Evolutionary conservation across 2,797 vertebrate genomes (phyloP).

Genomic region (Miichthys miiuy): DNA sequence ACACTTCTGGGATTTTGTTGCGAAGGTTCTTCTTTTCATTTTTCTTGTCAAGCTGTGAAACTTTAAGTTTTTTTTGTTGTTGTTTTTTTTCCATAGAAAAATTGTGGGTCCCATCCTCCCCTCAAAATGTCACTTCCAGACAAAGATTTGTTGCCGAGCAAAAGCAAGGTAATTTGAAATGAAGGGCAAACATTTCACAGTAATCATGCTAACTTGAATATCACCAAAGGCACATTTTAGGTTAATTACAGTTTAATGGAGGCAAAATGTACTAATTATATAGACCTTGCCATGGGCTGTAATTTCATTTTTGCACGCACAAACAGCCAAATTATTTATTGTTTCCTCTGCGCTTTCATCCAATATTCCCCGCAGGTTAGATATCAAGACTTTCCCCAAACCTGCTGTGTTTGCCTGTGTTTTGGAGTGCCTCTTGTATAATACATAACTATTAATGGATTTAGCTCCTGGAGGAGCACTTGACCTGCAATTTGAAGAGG

Average conservation of each 20-base stretch:
- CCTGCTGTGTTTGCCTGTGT: constrained; percentile 22
- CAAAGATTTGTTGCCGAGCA: constrained; percentile 14
- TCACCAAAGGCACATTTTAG: constrained; percentile 45
- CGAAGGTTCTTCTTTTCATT: not conserved
- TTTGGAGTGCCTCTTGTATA: constrained; percentile 41
- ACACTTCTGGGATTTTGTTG: constrained; percentile 11
- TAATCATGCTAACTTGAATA: constrained; percentile 22
- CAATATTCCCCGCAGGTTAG: constrained; percentile 39
- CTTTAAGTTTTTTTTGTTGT: not conserved
- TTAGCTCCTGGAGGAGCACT: constrained; percentile 50
- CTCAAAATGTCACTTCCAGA: not conserved
- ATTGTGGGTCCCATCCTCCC: not conserved
- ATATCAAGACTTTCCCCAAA: constrained; percentile 25
- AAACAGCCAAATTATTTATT: constrained; percentile 48
- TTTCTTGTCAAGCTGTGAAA: not conserved
- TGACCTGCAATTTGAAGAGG: constrained; percentile 48
- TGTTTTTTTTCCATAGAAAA: constrained; percentile 5
- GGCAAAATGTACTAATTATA: constrained; percentile 35
- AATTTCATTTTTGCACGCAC: constrained; percentile 38
- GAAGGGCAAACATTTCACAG: constrained; percentile 22
- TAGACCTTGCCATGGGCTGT: constrained; percentile 60
- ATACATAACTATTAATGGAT: constrained; percentile 59
- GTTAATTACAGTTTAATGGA: constrained; percentile 66
- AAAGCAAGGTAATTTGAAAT: constrained; percentile 19
- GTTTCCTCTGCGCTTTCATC: constrained; percentile 23